Evolutionary conservation across 2,888 invertebrate species (phyloP).

Genomic region (Hanleya hanleyi): DNA sequence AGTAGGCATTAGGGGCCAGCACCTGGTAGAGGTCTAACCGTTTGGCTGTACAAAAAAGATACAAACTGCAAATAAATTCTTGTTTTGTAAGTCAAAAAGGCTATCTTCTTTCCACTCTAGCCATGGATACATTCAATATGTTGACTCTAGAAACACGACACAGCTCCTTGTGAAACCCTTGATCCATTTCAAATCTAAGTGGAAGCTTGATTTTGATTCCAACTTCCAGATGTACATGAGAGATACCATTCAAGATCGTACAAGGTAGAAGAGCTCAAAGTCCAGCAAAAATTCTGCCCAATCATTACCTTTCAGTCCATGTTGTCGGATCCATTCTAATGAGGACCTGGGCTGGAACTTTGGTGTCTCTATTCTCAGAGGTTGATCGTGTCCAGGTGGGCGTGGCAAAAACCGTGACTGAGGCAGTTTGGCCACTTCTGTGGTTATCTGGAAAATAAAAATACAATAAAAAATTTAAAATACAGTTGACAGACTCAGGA

Average conservation of each 20-base stretch:
- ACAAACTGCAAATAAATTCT: too few relatives aligned
- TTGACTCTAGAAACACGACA: background rate
- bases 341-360: conserved; percentile 70
- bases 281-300: too few relatives aligned
- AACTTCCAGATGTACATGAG: too few relatives aligned
- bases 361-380: conserved; percentile 64
- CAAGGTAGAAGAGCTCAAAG: too few relatives aligned
- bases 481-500: background rate
- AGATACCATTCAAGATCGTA: too few relatives aligned
- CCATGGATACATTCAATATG: background rate
- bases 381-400: conserved; percentile 72
- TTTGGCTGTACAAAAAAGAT: conserved; percentile 58
- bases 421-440: conserved; percentile 70
- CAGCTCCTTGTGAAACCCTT: too few relatives aligned
- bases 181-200: too few relatives aligned
- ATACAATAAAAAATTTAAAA: too few relatives aligned
- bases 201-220: too few relatives aligned
- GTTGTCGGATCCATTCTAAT: conserved; percentile 68
- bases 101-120: background rate
- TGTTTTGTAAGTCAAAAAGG: background rate
- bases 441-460: conserved; percentile 55
- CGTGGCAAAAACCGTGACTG: conserved; percentile 71
- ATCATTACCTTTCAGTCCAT: conserved; percentile 73
- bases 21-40: conserved; percentile 72
- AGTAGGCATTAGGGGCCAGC: conserved; percentile 72